phyloP scores from a whole-genome alignment of 2,797 vertebrate genomes.

The Simalia tracyae region DNA sequence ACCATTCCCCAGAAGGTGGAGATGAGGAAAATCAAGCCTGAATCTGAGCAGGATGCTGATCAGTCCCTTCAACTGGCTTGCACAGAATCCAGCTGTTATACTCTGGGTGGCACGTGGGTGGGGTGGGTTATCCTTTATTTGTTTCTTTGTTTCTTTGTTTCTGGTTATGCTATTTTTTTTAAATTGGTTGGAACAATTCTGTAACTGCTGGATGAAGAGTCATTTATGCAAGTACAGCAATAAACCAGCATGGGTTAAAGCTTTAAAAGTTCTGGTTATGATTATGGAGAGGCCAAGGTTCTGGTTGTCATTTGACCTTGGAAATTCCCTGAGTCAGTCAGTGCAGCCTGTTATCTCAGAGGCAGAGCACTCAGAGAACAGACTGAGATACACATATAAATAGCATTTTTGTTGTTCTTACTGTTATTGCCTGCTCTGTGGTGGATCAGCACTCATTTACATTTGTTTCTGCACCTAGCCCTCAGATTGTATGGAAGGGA shows the following conservation, averaged over 20 bases:
- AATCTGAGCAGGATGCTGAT: neutral
- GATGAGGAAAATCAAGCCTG: neutral
- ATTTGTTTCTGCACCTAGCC: neutral
- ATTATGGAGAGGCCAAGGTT: neutral
- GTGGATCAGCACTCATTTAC: too few relatives aligned
- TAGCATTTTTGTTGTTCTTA: neutral
- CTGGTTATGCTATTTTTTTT: neutral
- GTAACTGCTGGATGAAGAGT: neutral
- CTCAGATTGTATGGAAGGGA: neutral
- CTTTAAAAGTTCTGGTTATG: neutral
- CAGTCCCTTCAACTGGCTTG: neutral
- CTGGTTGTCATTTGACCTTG: neutral
- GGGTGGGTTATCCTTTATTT: neutral
- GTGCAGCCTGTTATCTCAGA: neutral
- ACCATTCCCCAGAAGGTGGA: slow-evolving; percentile 6
- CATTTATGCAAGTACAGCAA: neutral
- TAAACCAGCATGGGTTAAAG: neutral
- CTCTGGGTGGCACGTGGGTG: neutral
- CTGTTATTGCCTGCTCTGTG: neutral
- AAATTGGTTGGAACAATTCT: neutral
- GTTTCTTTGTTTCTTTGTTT: neutral
- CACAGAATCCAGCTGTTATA: neutral
- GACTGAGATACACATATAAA: neutral
- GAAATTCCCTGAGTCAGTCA: neutral
- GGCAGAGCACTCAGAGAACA: neutral